Evolutionary conservation across 2,888 invertebrate genomes (phyloP), one percentile per base, ranked within the genome.

Genomic region (Hoplodrina ambigua): DNA sequence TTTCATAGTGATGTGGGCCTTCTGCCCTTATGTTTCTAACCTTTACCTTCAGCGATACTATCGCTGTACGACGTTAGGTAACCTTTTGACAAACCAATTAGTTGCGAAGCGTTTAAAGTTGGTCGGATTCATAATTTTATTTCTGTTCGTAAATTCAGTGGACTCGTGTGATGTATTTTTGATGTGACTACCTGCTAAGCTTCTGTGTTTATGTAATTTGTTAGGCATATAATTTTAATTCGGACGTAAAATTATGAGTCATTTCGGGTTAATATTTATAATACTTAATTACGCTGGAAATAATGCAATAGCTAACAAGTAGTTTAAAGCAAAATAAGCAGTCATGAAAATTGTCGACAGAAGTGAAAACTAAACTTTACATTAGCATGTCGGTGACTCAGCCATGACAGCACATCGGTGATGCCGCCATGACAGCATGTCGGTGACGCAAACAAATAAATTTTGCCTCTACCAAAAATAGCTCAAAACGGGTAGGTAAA

Each of bases 61-160:
- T 74, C 74, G 50, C 50, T 41, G 50, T 44, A 56, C 53, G 52
- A 44, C 65, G 79, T 68, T 60, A 70, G 61, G 67, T 66, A 75
- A 69, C 55, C 69, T 68, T 74, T 78, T 75, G 70, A 74, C 75
- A 64, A 74, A 75, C 66, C 72, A 80, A 83, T 83, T 82, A 82
- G 66, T 74, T 72, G 53, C 15, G 58, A 68, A 72, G 68, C 63
- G 53, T 73, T 62, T 56, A 56, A 64, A 80, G 61, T 67, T 11
- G 57, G 54, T 37, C 17, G 20, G 30, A n/a, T 7, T 72, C 49
- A 57, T 70, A 54, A 75, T 41, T 81, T 72, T 63, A 72, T 72
- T 76, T 66, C 1, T 15, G 33, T 56, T 46, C 44, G 33, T 69
- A 63, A 76, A 76, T 80, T 80, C 61, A 77, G 58, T 53, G 55